phyloP scores from a whole-genome alignment of 2,888 invertebrate genomes.

The Dicranocentrus wangi region DNA sequence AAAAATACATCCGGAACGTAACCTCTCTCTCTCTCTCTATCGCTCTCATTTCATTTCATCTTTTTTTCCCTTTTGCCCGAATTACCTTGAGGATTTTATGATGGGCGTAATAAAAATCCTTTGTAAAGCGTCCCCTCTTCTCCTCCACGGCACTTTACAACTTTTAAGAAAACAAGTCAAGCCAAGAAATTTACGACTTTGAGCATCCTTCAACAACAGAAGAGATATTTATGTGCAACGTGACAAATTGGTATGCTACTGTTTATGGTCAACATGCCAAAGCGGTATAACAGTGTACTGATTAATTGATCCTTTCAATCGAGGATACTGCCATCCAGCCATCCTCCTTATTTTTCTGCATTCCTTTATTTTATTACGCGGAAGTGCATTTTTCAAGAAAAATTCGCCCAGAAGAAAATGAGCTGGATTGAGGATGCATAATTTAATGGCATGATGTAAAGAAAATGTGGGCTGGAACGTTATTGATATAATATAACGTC shows the following conservation, averaged over 20 bases:
- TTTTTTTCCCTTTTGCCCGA: neutral
- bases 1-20: no score
- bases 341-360: neutral
- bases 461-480: neutral
- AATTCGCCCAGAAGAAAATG: no score
- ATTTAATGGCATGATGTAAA: neutral
- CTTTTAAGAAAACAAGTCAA: neutral
- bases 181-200: constrained; percentile 16
- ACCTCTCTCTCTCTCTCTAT: no score
- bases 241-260: constrained; percentile 38
- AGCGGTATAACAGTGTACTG: constrained; percentile 33
- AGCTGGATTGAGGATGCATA: neutral
- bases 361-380: no score
- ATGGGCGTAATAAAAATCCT: constrained; percentile 39
- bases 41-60: no score
- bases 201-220: neutral
- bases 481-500: no score
- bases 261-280: constrained; percentile 50
- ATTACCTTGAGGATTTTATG: constrained; percentile 47
- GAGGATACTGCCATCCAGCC: neutral
- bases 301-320: constrained; percentile 27
- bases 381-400: no score
- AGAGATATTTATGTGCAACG: constrained; percentile 3
- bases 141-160: neutral
- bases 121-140: constrained; percentile 9